Conservation (phyloP, 2,888 invertebrate genomes). For the Leptogaster cylindrica region DNA sequence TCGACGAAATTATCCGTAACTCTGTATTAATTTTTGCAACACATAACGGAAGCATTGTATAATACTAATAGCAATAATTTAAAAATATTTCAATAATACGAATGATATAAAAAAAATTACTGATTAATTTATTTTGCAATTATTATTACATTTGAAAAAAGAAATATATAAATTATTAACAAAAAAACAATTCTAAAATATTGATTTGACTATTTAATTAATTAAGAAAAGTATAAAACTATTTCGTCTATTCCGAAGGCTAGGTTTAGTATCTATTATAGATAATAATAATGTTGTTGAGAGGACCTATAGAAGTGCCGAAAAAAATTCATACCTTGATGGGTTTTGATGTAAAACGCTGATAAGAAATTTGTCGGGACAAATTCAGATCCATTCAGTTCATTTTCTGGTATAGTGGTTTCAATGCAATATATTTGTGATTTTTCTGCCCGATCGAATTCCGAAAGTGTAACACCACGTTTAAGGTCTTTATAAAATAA, state of each 20-base stretch:
- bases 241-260: no score
- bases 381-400: conserved; percentile 59
- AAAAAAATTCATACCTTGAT: conserved; percentile 60
- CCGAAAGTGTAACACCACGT: conserved; percentile 62
- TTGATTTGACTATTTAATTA: no score
- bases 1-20: no score
- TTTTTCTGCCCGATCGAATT: conserved; percentile 61
- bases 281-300: not conserved
- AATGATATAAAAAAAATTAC: no score
- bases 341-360: conserved; percentile 61
- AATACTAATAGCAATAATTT: no score
- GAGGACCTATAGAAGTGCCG: not conserved
- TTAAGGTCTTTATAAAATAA: conserved; percentile 60
- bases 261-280: no score
- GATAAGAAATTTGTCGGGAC: conserved; percentile 61
- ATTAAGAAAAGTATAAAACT: no score
- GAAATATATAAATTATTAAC: not conserved
- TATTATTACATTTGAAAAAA: not conserved
- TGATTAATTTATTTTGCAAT: no score
- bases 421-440: conserved; percentile 58
- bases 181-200: no score
- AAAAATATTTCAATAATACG: no score
- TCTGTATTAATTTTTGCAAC: no score
- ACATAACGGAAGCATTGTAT: no score
- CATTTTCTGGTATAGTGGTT: conserved; percentile 57